Conservation (phyloP, 2,797 vertebrate genomes). For the Syngnathus acus region DNA sequence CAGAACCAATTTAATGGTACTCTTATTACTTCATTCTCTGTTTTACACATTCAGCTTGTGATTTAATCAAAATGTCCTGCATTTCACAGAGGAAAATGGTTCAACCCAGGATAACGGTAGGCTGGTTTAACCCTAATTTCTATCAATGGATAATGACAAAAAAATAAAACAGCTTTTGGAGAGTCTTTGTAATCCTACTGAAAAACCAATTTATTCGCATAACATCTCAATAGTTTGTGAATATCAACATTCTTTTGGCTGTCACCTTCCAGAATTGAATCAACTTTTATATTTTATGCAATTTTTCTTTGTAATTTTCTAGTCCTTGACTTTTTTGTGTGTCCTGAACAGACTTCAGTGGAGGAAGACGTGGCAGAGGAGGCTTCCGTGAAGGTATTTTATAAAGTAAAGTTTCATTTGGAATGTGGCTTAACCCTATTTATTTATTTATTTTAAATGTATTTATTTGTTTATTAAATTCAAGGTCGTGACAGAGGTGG, state of each 20-base stretch:
- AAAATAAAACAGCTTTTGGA: background rate
- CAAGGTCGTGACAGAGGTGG: slow-evolving; percentile 42
- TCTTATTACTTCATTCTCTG: slow-evolving; percentile 7
- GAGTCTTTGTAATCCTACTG: background rate
- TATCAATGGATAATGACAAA: no score
- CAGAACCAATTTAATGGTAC: slow-evolving; percentile 5
- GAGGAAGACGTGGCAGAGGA: slow-evolving; percentile 36
- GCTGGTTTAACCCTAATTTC: background rate
- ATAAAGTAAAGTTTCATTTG: background rate
- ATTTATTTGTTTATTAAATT: slow-evolving; percentile 11
- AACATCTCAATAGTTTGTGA: background rate
- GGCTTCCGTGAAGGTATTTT: slow-evolving; percentile 44
- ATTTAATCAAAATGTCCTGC: background rate
- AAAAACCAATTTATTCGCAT: background rate
- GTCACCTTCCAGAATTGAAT: background rate
- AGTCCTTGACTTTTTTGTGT: background rate
- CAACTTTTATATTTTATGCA: background rate
- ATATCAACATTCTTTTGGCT: background rate
- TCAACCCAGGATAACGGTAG: slow-evolving; percentile 16
- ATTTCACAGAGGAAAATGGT: background rate
- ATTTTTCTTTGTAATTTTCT: background rate
- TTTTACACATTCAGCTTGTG: background rate
- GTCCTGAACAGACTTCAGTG: slow-evolving; percentile 30
- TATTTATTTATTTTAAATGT: background rate
- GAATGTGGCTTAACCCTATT: background rate